These are phyloP conservation scores for Prostheceraeus crozeri DNA, from an alignment of 2,888 invertebrate genomes.

Conservation along the genomic window DNA sequence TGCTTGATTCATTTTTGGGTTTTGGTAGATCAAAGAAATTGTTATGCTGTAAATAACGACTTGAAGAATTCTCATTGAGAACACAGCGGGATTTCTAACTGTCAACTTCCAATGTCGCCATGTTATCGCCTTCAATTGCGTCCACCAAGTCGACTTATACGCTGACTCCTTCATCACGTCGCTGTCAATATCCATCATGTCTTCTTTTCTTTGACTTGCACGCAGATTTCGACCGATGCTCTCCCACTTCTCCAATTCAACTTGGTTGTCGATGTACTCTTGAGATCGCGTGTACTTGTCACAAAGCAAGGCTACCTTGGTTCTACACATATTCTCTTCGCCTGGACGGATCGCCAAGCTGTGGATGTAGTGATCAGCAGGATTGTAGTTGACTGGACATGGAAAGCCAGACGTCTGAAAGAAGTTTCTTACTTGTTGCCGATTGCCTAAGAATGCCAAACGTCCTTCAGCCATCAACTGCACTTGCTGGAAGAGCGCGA, in stretches of 20 bases:
- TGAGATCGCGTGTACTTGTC: neutral
- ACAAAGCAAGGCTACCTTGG: neutral
- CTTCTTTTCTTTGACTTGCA: neutral
- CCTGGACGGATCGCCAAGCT: constrained; percentile 28
- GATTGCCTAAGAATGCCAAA: constrained; percentile 17
- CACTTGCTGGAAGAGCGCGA: constrained; percentile 2
- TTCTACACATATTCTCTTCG: constrained; percentile 21
- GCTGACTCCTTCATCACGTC: neutral
- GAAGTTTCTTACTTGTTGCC: constrained; percentile 20
- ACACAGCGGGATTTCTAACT: constrained; percentile 24
- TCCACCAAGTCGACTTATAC: constrained; percentile 26
- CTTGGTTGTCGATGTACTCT: neutral
- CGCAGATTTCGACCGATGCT: neutral
- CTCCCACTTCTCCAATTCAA: neutral
- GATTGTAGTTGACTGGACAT: constrained; percentile 31
- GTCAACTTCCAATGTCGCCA: constrained; percentile 23
- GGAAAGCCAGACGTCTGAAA: constrained; percentile 13
- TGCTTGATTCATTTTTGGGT: constrained; percentile 30
- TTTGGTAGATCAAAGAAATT: constrained; percentile 33
- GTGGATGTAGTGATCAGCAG: constrained; percentile 31
- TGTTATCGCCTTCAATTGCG: constrained; percentile 16
- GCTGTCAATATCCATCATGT: too few species aligned
- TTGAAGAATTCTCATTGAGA: constrained; percentile 11
- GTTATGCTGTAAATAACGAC: neutral
- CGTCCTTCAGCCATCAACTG: constrained; percentile 26